These are phyloP conservation scores for Phaethon lepturus DNA, from an alignment of 2,113 vertebrate genomes.

Conservation along the genomic window DNA sequence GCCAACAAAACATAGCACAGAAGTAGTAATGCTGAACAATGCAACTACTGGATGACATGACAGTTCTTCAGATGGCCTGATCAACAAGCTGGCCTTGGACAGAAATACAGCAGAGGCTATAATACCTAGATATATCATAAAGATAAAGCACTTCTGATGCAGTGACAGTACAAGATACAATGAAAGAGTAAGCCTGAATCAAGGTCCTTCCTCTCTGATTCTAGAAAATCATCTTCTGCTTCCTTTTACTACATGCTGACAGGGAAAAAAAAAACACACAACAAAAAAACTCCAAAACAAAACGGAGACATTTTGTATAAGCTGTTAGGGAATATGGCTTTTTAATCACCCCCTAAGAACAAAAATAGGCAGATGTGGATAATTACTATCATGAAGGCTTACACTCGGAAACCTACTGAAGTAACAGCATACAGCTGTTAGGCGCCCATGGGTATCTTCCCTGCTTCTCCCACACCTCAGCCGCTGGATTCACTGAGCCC, in stretches of 20 bases:
- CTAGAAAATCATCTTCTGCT: neutral
- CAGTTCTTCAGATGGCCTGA: neutral
- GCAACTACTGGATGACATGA: neutral
- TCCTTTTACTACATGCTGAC: neutral
- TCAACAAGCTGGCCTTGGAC: neutral
- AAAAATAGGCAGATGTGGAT: neutral
- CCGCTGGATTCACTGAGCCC: neutral
- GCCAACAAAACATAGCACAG: neutral
- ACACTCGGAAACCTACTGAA: neutral
- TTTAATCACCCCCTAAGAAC: neutral
- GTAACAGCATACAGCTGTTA: neutral
- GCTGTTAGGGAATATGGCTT: neutral
- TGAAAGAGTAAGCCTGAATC: neutral
- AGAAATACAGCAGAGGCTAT: neutral
- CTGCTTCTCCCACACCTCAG: neutral
- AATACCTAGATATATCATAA: neutral
- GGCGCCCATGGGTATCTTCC: neutral
- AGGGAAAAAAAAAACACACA: too few relatives aligned
- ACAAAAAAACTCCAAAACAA: neutral
- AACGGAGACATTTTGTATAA: neutral
- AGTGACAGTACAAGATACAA: neutral
- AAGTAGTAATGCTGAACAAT: neutral
- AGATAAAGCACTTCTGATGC: neutral
- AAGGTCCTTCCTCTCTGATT: neutral
- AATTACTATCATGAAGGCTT: neutral